A percentile compares a stretch with the other conserved stretches of the same genome.
phyloP scores from a whole-genome alignment of 2,113 vertebrate species.

The Phyllostomus hastatus region DNA sequence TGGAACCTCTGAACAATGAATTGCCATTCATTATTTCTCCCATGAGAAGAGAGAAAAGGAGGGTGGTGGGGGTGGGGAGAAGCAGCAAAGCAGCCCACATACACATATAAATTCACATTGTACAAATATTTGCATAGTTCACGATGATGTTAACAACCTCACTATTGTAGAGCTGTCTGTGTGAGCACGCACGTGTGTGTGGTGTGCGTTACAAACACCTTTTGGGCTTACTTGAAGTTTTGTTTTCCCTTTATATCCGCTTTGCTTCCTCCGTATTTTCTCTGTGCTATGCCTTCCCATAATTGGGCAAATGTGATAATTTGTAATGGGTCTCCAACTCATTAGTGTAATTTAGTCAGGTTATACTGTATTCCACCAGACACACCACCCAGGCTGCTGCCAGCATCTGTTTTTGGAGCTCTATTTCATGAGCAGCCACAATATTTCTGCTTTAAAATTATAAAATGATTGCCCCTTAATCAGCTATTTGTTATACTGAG shows the following conservation, averaged over 20 bases:
- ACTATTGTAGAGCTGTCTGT: neutral
- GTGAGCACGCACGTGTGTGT: rapidly evolving
- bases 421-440: slow-evolving; percentile 40
- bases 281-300: slow-evolving; percentile 18
- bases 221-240: neutral
- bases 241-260: neutral
- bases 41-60: neutral
- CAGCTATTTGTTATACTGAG: slow-evolving; percentile 53
- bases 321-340: slow-evolving; percentile 59
- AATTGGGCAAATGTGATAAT: slow-evolving; percentile 62
- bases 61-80: too few species aligned
- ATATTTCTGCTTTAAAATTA: slow-evolving; percentile 61
- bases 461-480: slow-evolving; percentile 59
- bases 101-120: rapidly evolving
- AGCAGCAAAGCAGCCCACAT: neutral
- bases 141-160: neutral
- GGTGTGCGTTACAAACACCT: neutral
- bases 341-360: slow-evolving; percentile 60
- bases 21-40: neutral
- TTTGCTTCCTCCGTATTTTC: neutral
- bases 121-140: neutral
- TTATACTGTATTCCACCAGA: slow-evolving; percentile 53
- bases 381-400: neutral
- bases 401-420: slow-evolving; percentile 10
- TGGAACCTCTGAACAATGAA: neutral